Evolutionary conservation across 2,797 vertebrate species (phyloP), one percentile per base, ranked within the genome.

Genomic region (Dryobates pubescens): DNA sequence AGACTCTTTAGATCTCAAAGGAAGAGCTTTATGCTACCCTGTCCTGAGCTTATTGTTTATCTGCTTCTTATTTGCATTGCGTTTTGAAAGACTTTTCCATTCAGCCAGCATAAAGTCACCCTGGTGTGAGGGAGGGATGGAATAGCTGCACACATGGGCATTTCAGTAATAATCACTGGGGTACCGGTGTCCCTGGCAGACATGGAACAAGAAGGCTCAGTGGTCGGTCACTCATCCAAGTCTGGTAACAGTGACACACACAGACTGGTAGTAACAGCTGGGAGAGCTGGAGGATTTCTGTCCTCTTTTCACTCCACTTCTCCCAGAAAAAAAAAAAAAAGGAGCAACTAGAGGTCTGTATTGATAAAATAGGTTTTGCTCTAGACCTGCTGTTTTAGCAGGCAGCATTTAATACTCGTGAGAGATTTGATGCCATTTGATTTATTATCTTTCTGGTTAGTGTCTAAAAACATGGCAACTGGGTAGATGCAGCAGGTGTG

Each of bases 81-180:
- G 53, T 94, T 93, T 93, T 79, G 27, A 45, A 91, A 69, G 71
- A 87, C 34, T 93, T 86, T 79, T 90, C 56, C 17, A 2, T 81
- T 85, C 82, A 83, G 43, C 32, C 20, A 17, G 65, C 61, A 72
- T 84, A 68, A 91, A 92, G 72, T 93, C 77, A 64, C 80, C 41
- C 45, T 93, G 77, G 77, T 74, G 78, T 77, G 91, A 86, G 91
- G 93, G 91, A 92, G 91, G 62, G 94, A n/a, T 71, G 88, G 89
- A 88, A n/a, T 82, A 69, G 88, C 85, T 94, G 94, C 90, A 86
- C 89, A 85, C 88, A 88, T 94, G 89, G 89, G 80, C 13, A 62
- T 65, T 85, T 82, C 59, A 84, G 91, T 89, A 88, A 64, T 5
- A 23, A 5, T 61, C 45, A 30, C 57, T 3, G 6, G 45, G 89